phyloP scores from a whole-genome alignment of 1,140 invertebrate species.

The Macrotrachela quadricornifera region DNA sequence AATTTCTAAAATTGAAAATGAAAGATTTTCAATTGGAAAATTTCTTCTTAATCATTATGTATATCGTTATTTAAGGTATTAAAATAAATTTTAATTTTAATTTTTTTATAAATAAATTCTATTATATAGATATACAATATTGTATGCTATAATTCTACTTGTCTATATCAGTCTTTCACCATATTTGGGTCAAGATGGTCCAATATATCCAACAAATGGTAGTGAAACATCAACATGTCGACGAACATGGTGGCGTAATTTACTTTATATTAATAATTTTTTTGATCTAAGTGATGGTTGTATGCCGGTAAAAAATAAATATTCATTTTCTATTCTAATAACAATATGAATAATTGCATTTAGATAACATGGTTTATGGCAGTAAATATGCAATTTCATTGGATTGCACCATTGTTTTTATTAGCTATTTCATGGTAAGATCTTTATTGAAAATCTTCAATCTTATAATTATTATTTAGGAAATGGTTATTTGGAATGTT shows the following conservation, averaged over 20 bases:
- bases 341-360: too few relatives aligned
- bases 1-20: too few relatives aligned
- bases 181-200: conserved; percentile 18
- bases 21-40: too few relatives aligned
- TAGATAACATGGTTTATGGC: conserved; percentile 62
- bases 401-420: conserved; percentile 41
- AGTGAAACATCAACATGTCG: conserved; percentile 32
- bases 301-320: too few relatives aligned
- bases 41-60: too few relatives aligned
- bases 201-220: conserved; percentile 12
- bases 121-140: conserved; percentile 17
- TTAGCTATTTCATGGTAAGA: conserved; percentile 10
- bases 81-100: too few relatives aligned
- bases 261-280: conserved; percentile 62
- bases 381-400: conserved; percentile 55
- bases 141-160: conserved; percentile 17
- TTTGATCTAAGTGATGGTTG: conserved; percentile 37
- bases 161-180: conserved; percentile 15
- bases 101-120: too few relatives aligned
- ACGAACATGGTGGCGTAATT: conserved; percentile 56
- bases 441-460: conserved; percentile 13
- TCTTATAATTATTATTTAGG: neutral
- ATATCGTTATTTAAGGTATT: too few relatives aligned
- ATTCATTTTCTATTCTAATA: too few relatives aligned
- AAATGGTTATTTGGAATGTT: too few relatives aligned